Evolutionary conservation across 2,888 invertebrate species (phyloP), one percentile per base, ranked within the genome.

Genomic region (Limnephilus auricula): DNA sequence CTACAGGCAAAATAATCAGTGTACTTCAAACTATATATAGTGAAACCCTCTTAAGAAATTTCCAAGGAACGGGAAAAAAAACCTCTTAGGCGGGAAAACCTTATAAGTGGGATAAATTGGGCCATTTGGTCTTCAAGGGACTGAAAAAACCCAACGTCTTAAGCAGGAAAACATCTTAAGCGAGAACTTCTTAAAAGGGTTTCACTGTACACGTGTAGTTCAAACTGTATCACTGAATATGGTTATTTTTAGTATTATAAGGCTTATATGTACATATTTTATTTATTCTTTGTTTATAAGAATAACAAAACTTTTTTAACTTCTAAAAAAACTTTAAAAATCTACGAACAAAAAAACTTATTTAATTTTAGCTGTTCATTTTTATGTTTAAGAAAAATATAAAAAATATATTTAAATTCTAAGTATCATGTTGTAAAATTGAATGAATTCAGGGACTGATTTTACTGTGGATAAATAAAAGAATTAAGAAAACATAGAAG

Each of bases 361-460:
- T 65, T 65, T 65, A 65, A 65, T 25, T 65, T 65, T 65, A 65
- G 25, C 25, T 65, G 65, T 65, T 25, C 25, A 25, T 65, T 65
- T 65, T 65, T 65, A 65, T 5, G n/a, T 65, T 6, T n/a, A 65
- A 65, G 65, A 25, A 65, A 65, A 65, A 65, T 65, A 65, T n/a
- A 9, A 65, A 65, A 9, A 25, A 25, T 65, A 65, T 65, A 65
- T 65, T 25, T 65, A 65, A 25, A 65, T 65, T 65, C 65, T 65
- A 65, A 65, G 65, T 65, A 65, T 65, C 65, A 65, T 65, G n/a
- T n/a, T 65, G 65, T 65, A n/a, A 65, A 65, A 65, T 65, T 65
- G 65, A 65, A 65, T 25, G 65, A 65, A 65, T 25, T 25, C 65
- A 65, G 65, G 65, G 65, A 65, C 65, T 65, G 65, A 65, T n/a